Evolutionary conservation across 2,113 vertebrate genomes (phyloP).

Genomic region (Bos indicus): DNA sequence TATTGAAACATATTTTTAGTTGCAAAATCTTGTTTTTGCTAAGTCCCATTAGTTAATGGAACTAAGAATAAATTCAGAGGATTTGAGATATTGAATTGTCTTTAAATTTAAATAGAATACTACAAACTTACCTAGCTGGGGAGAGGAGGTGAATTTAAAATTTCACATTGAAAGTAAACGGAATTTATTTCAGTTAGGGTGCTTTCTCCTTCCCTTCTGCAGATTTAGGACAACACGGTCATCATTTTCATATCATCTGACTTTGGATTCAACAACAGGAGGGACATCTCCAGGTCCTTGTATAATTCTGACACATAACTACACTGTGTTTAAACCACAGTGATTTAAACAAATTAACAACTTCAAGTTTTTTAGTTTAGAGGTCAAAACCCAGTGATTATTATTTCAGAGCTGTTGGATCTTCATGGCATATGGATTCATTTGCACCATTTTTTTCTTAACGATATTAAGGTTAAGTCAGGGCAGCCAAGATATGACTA

Average conservation of each 20-base stretch:
- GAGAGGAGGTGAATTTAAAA: not conserved
- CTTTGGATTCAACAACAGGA: not conserved
- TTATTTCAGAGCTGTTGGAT: not conserved
- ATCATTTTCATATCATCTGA: not conserved
- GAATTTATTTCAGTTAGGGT: not conserved
- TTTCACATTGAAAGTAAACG: not conserved
- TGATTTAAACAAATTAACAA: not conserved
- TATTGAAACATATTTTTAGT: not conserved
- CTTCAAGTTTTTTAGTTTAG: not conserved
- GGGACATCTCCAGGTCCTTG: not conserved
- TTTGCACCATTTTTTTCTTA: not conserved
- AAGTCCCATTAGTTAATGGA: not conserved
- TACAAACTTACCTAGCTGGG: too few species aligned
- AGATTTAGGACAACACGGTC: not conserved
- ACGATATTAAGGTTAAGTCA: not conserved
- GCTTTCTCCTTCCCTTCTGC: not conserved
- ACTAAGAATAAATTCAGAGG: not conserved
- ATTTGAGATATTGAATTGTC: not conserved
- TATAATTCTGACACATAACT: not conserved
- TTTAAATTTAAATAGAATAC: not conserved
- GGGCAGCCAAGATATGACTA: rapidly evolving
- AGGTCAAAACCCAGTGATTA: not conserved
- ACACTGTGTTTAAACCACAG: not conserved
- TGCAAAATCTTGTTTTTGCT: not conserved
- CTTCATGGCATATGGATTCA: not conserved